Percentiles rank a stretch among this genome's conserved stretches.
Evolutionary conservation across 2,797 vertebrate genomes (phyloP).

Genomic region (Hipposideros larvatus): DNA sequence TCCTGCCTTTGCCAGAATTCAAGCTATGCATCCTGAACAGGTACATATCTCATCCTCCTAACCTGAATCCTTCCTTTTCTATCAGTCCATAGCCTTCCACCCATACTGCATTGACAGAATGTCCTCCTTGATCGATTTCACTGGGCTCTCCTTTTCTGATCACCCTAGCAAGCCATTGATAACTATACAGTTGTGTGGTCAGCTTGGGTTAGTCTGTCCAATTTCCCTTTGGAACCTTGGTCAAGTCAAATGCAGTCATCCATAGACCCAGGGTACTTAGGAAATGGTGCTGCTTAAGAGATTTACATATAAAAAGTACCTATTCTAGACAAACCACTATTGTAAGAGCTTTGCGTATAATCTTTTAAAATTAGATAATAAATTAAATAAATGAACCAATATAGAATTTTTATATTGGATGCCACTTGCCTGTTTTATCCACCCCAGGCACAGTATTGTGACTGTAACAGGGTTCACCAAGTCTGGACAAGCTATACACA

Average conservation of each 20-base stretch:
- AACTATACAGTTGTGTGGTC: not conserved
- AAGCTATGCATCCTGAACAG: not conserved
- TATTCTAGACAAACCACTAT: not conserved
- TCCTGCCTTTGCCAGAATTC: not conserved
- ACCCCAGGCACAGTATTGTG: not conserved
- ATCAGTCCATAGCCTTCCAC: too few species aligned
- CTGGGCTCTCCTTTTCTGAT: not conserved
- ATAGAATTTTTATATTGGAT: not conserved
- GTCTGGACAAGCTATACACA: not conserved
- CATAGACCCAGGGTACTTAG: not conserved
- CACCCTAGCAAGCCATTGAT: not conserved
- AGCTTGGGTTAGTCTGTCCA: not conserved
- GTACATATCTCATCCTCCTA: not conserved
- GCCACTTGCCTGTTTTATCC: not conserved
- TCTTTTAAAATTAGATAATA: not conserved
- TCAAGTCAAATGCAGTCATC: not conserved
- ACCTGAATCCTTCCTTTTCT: not conserved
- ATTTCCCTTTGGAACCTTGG: not conserved
- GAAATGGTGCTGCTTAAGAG: not conserved
- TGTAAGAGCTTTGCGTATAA: not conserved
- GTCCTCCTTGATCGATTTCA: not conserved
- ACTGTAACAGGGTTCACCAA: not conserved
- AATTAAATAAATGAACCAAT: not conserved
- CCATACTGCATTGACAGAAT: not conserved
- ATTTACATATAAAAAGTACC: not conserved